Conservation (phyloP, 2,888 invertebrate species). For the Scaeva pyrastri region DNA sequence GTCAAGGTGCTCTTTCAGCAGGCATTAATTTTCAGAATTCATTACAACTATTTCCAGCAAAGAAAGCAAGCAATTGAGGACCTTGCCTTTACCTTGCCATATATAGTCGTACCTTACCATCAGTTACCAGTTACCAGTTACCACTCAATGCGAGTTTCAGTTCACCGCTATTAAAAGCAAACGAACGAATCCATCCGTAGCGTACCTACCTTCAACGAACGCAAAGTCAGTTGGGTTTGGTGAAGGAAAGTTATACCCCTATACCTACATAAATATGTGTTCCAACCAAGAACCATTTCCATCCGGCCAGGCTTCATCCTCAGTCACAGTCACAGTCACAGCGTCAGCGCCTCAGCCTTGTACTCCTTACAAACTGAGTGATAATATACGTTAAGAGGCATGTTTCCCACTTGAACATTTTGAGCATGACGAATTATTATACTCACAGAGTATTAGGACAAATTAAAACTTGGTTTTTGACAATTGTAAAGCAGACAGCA, state of each 20-base stretch:
- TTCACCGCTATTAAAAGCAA: conserved; percentile 56
- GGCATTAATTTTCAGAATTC: conserved; percentile 73
- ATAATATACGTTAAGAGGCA: conserved; percentile 35
- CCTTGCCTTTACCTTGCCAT: conserved; percentile 12
- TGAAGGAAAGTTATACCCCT: conserved; percentile 23
- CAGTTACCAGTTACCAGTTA: conserved; percentile 15
- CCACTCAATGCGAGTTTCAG: conserved; percentile 62
- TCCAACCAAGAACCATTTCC: not conserved
- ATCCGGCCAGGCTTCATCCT: not conserved
- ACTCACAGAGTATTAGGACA: conserved; percentile 33
- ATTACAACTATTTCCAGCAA: conserved; percentile 71
- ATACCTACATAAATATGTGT: conserved; percentile 32
- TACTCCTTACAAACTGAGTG: conserved; percentile 20
- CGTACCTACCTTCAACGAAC: too few species aligned
- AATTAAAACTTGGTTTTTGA: conserved; percentile 38
- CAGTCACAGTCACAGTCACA: not conserved
- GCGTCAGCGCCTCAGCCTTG: not conserved
- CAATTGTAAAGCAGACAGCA: conserved; percentile 23
- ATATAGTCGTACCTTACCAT: not conserved
- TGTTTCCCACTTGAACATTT: conserved; percentile 33
- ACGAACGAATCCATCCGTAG: conserved; percentile 29
- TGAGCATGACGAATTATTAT: conserved; percentile 27
- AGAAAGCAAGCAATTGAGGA: conserved; percentile 47
- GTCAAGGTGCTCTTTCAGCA: conserved; percentile 73
- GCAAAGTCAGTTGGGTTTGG: conserved; percentile 24